These are phyloP conservation scores for Ellobium chinense DNA, from an alignment of 2,888 invertebrate genomes.

Conservation along the genomic window DNA sequence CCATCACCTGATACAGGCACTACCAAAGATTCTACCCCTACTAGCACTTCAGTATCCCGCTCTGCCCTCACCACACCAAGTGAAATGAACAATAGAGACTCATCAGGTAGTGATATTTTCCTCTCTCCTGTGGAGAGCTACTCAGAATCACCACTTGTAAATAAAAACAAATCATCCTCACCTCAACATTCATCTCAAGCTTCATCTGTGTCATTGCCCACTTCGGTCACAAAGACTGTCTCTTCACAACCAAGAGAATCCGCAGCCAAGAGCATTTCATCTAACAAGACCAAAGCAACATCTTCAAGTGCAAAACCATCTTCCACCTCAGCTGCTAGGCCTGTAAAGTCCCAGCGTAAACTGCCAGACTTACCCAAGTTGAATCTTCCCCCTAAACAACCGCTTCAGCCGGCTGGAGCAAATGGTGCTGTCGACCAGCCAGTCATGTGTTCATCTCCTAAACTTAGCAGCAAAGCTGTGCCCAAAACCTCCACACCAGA, in stretches of 20 bases:
- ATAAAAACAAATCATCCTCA: background rate
- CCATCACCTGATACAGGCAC: background rate
- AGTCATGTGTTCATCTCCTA: conserved; percentile 41
- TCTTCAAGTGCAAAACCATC: background rate
- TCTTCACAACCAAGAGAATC: background rate
- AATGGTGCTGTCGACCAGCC: conserved; percentile 3
- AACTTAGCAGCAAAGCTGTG: conserved; percentile 2
- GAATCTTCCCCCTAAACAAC: conserved; percentile 31
- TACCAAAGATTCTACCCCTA: background rate
- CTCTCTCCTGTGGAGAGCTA: conserved; percentile 41
- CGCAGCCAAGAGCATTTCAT: background rate
- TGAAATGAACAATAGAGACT: conserved; percentile 9
- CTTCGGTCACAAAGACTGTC: background rate
- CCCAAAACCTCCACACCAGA: background rate
- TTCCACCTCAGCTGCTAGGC: background rate
- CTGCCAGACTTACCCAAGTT: conserved; percentile 47
- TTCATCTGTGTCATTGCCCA: background rate
- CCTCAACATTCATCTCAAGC: background rate
- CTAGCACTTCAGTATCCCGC: background rate
- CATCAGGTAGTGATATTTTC: conserved; percentile 45
- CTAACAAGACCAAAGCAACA: background rate
- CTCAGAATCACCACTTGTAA: conserved; percentile 1
- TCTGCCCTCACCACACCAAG: background rate
- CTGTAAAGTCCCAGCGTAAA: conserved; percentile 33
- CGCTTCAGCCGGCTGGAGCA: background rate